Percentiles rank a stretch among this genome's conserved stretches.
Conservation (phyloP, 2,113 vertebrate species). For the Aleadryas rufinucha region DNA sequence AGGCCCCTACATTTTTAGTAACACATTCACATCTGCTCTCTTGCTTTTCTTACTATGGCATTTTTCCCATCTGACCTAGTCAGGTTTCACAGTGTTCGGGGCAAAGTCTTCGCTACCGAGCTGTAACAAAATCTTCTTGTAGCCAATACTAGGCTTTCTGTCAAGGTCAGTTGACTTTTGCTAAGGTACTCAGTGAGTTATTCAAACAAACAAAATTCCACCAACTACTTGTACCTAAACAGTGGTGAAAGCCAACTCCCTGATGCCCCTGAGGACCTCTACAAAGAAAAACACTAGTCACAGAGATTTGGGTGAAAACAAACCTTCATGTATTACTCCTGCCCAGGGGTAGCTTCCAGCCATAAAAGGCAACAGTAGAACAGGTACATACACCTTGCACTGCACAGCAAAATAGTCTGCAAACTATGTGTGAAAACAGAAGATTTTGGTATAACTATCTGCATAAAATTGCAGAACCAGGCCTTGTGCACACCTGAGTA, state of each 20-base stretch:
- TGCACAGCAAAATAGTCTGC: neutral
- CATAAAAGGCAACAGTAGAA: neutral
- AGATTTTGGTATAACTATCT: neutral
- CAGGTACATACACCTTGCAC: neutral
- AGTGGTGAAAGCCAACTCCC: neutral
- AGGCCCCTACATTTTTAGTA: neutral
- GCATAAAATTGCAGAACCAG: neutral
- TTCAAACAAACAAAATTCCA: neutral
- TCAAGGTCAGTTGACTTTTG: neutral
- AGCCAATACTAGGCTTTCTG: neutral
- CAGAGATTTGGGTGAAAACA: neutral
- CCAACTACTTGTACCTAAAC: neutral
- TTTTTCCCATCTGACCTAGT: neutral
- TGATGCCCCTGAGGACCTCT: neutral
- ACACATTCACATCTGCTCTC: neutral
- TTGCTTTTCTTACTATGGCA: neutral
- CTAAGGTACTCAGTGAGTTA: neutral
- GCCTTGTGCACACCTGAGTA: neutral
- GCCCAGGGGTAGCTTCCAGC: neutral
- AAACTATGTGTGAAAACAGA: neutral
- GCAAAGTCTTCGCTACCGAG: neutral
- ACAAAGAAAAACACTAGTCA: neutral
- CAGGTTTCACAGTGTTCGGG: neutral
- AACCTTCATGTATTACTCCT: neutral
- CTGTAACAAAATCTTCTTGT: neutral